Conservation (phyloP, 2,113 vertebrate species). For the Genyomyrus donnyi region DNA sequence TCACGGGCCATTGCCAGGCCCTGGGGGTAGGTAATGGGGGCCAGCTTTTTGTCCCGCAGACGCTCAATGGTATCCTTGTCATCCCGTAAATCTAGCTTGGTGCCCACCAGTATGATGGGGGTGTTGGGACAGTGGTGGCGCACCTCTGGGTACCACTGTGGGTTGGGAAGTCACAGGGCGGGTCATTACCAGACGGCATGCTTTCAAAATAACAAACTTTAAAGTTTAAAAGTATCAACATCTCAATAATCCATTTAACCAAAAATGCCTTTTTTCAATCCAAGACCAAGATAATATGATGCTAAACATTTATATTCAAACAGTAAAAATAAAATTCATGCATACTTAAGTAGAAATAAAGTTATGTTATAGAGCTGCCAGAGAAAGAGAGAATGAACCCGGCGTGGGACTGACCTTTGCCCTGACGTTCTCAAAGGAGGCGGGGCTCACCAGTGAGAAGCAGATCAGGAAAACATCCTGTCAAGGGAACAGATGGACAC, state of each 20-base stretch:
- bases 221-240: not conserved
- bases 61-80: slow-evolving; percentile 84
- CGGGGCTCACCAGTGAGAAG: slow-evolving; percentile 85
- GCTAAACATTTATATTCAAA: not conserved
- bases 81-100: slow-evolving; percentile 79
- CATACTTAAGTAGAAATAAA: not conserved
- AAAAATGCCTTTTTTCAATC: not conserved
- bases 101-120: slow-evolving; percentile 84
- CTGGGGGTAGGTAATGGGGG: slow-evolving; percentile 82
- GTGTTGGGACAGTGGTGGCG: slow-evolving; percentile 86
- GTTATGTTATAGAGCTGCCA: not conserved
- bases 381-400: not conserved
- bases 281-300: not conserved
- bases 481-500: slow-evolving; percentile 1
- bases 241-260: not conserved
- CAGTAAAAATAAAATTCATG: not conserved
- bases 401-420: slow-evolving; percentile 62
- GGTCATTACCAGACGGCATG: not conserved
- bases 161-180: not conserved
- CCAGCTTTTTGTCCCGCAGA: slow-evolving; percentile 79
- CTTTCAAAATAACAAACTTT: not conserved
- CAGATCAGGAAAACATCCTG: slow-evolving; percentile 85
- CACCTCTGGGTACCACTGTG: slow-evolving; percentile 84
- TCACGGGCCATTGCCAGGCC: slow-evolving; percentile 82
- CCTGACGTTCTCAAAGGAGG: slow-evolving; percentile 84